Conservation (phyloP, 2,888 invertebrate genomes). For the Scaptomyza caliginosa region DNA sequence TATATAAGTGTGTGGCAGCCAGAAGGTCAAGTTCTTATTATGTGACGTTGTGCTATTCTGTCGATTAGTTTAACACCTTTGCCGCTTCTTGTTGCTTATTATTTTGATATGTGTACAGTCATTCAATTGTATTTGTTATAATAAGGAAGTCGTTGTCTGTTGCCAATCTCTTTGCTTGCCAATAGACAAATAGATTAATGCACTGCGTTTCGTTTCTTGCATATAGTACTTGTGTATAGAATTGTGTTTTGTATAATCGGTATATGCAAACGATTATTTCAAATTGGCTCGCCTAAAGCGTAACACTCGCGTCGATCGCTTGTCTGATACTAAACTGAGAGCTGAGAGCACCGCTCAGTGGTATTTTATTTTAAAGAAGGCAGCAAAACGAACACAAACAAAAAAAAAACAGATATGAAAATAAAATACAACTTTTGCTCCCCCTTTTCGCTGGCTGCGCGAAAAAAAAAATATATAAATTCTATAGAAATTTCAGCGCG, state of each 20-base stretch:
- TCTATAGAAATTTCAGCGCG: constrained; percentile 22
- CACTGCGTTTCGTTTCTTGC: constrained; percentile 25
- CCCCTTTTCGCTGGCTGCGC: not conserved
- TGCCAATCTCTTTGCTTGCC: constrained; percentile 26
- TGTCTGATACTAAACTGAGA: constrained; percentile 71
- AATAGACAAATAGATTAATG: constrained; percentile 40
- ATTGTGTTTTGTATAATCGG: constrained; percentile 6
- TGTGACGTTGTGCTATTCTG: constrained; percentile 8
- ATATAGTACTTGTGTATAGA: constrained; percentile 4
- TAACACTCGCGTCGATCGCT: constrained; percentile 69
- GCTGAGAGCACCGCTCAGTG: constrained; percentile 44
- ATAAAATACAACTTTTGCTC: constrained; percentile 44
- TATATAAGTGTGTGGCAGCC: constrained; percentile 13
- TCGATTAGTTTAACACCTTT: constrained; percentile 38
- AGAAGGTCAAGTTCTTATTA: constrained; percentile 60
- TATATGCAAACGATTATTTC: constrained; percentile 28
- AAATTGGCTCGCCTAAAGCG: constrained; percentile 48
- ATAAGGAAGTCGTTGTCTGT: constrained; percentile 53
- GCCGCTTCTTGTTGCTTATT: constrained; percentile 7
- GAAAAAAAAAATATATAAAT: too few relatives aligned
- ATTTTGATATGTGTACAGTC: constrained; percentile 3
- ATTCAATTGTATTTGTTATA: constrained; percentile 18
- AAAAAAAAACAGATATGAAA: constrained; percentile 47
- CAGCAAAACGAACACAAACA: not conserved
- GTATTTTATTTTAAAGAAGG: constrained; percentile 57